phyloP scores from a whole-genome alignment of 2,797 vertebrate genomes.

The Trachurus trachurus region DNA sequence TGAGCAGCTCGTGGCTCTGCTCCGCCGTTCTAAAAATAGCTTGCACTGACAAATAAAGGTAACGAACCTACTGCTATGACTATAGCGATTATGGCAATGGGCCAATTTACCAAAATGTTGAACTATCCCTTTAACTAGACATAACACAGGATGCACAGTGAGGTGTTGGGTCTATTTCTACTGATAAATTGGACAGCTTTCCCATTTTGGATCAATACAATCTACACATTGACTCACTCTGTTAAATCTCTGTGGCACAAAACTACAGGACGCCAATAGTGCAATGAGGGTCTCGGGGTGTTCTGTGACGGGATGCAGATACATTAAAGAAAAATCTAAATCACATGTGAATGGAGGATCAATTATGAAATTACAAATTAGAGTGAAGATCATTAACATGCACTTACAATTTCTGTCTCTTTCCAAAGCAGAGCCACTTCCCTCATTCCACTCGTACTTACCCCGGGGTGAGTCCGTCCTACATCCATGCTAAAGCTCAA shows the following conservation, averaged over 20 bases:
- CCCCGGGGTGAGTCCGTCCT: conserved; percentile 24
- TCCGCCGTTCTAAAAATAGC: too few relatives aligned
- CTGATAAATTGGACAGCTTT: conserved; percentile 19
- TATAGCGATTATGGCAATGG: too few relatives aligned
- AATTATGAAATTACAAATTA: conserved; percentile 19
- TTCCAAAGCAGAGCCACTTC: conserved; percentile 59
- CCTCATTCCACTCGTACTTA: conserved; percentile 71
- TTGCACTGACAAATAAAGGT: too few relatives aligned
- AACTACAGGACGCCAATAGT: conserved; percentile 20
- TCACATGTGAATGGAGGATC: conserved; percentile 39
- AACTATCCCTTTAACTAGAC: neutral
- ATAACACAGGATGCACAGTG: neutral
- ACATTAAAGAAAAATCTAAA: conserved; percentile 6
- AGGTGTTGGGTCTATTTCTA: neutral
- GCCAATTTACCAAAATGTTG: too few relatives aligned
- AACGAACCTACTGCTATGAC: too few relatives aligned
- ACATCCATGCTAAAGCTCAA: conserved; percentile 53
- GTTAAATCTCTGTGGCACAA: conserved; percentile 22
- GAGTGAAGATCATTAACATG: conserved; percentile 65
- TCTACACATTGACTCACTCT: conserved; percentile 20
- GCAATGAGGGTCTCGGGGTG: conserved; percentile 78
- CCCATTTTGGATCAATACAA: conserved; percentile 27
- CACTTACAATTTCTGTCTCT: conserved; percentile 67
- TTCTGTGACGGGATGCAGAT: conserved; percentile 64
- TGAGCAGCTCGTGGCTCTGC: too few relatives aligned